Evolutionary conservation across 2,113 vertebrate species (phyloP), one percentile per base, ranked within the genome.

Genomic region (Orycteropus afer): DNA sequence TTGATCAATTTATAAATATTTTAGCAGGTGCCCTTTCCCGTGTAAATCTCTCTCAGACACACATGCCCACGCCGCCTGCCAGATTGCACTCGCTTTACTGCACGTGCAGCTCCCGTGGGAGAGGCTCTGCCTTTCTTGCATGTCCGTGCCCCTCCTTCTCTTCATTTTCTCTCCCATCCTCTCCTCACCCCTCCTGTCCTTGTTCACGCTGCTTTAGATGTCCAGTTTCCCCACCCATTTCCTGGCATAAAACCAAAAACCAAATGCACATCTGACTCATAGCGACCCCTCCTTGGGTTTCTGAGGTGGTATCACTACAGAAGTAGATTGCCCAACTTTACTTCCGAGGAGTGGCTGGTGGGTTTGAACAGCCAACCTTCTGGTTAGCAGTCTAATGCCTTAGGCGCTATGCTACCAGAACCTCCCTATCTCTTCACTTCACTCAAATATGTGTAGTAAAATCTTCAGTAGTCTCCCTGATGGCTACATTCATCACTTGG

Each of bases 1-100:
- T 97, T 98, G 97, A 97, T 98, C 97, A 97, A 98, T 97, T 97
- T 98, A 98, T 98, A 98, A 98, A 98, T 98, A 98, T 98, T 98
- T 98, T 98, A 98, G 97, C 95, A 98, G 97, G 96, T 97, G 90
- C 96, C 97, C 97, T 97, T 97, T 97, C 98, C 92, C 67, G 29
- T 95, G 86, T 97, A 92, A 94, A 97, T 98, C 96, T 97, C 98
- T 97, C 97, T 97, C 97, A 86, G 18, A 65, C 85, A 91, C 83
- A 95, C 88, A 65, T 45, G 86, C 85, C 91, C 90, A 80, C 22
- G 3, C 87, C 53, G 81, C 95, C 95, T 94, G 95, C 95, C 82
- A 92, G 93, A 90, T 27, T 93, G 88, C 27, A 1, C 57, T 83
- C 34, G 0, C 13, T 45, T 65, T 17, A 17, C 32, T 0, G 34